Evolutionary conservation across 2,888 invertebrate species (phyloP).

Genomic region (Hirtodrosophila cameraria): DNA sequence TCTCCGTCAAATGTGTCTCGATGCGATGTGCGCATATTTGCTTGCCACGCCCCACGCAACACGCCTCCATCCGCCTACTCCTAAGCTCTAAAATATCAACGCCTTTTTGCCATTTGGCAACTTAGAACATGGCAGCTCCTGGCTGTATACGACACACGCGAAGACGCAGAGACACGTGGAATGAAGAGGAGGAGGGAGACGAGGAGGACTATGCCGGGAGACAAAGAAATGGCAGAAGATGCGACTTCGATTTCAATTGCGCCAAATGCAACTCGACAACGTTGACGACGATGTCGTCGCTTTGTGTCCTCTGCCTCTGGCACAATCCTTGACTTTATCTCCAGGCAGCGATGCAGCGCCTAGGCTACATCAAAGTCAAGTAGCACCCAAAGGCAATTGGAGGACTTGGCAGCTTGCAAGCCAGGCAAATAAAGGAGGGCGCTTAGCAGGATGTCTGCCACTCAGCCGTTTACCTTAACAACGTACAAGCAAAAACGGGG

Average conservation of each 20-base stretch:
- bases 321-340: background rate
- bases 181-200: no score
- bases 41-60: constrained; percentile 39
- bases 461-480: constrained; percentile 58
- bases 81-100: constrained; percentile 20
- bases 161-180: background rate
- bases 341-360: background rate
- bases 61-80: background rate
- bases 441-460: constrained; percentile 25
- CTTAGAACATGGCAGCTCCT: constrained; percentile 27
- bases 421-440: background rate
- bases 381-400: constrained; percentile 14
- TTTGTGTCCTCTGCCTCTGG: constrained; percentile 22
- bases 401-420: background rate
- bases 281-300: constrained; percentile 30
- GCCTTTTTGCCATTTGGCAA: constrained; percentile 37
- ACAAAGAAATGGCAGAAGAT: constrained; percentile 44
- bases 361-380: constrained; percentile 44
- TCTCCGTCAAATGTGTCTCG: constrained; percentile 53
- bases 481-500: constrained; percentile 22
- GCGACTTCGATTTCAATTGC: constrained; percentile 72
- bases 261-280: constrained; percentile 62
- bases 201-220: background rate
- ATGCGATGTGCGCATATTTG: constrained; percentile 50
- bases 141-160: background rate